Conservation (phyloP, 2,888 invertebrate genomes). For the Caradrina kadenii region DNA sequence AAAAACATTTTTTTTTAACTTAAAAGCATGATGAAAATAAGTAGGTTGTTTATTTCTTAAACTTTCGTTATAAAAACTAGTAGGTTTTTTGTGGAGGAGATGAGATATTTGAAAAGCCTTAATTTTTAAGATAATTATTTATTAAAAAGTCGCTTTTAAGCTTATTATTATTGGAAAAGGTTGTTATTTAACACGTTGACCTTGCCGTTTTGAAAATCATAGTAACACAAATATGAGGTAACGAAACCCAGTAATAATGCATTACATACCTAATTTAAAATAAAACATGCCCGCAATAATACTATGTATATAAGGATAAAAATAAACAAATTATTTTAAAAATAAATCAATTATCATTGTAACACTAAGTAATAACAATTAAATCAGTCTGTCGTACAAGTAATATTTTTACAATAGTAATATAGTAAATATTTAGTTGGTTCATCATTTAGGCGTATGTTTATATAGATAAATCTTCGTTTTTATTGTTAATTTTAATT, state of each 20-base stretch:
- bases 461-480: neutral
- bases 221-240: slow-evolving; percentile 5
- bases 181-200: neutral
- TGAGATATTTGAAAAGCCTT: no score
- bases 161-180: no score
- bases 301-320: slow-evolving; percentile 53
- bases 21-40: no score
- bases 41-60: no score
- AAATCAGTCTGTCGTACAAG: slow-evolving; percentile 12
- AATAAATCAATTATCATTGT: slow-evolving; percentile 51
- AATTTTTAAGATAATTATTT: no score
- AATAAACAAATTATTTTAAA: slow-evolving; percentile 55
- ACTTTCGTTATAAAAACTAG: no score
- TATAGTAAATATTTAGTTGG: neutral
- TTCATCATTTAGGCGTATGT: neutral
- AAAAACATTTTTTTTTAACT: no score
- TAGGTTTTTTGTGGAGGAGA: no score
- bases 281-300: slow-evolving; percentile 40
- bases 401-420: slow-evolving; percentile 16
- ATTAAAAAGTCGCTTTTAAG: no score
- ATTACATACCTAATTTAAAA: slow-evolving; percentile 33
- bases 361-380: slow-evolving; percentile 37
- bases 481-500: slow-evolving; percentile 16
- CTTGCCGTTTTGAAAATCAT: neutral
- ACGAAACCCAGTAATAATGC: slow-evolving; percentile 2